Conservation (phyloP, 1,140 invertebrate genomes). For the Aporrectodea caliginosa region DNA sequence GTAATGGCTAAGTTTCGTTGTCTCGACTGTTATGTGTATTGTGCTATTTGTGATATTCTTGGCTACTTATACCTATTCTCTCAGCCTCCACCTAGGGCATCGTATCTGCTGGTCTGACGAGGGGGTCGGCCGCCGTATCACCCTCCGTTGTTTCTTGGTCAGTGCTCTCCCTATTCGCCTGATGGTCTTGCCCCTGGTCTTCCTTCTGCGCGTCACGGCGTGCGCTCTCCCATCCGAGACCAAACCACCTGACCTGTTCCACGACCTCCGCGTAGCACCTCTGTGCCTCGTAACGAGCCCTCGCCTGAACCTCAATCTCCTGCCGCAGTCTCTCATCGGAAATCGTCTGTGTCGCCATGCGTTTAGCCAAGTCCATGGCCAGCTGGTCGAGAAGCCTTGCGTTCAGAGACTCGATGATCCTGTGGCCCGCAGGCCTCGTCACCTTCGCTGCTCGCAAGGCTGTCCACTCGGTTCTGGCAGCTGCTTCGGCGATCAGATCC, state of each 20-base stretch:
- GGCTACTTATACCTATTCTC: no score
- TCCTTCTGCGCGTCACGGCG: neutral
- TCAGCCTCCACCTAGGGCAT: neutral
- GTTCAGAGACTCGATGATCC: neutral
- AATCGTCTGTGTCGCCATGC: neutral
- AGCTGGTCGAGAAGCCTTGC: neutral
- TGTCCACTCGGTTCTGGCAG: no score
- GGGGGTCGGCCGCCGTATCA: neutral
- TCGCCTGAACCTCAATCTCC: neutral
- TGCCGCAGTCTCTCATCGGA: neutral
- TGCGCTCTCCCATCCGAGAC: neutral
- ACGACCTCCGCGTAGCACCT: neutral
- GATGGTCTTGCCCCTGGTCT: neutral
- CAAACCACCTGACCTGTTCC: neutral
- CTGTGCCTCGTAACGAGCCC: neutral
- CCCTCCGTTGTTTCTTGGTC: neutral
- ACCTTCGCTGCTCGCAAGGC: no score
- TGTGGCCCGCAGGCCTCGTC: neutral
- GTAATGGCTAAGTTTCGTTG: no score
- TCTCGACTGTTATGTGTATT: neutral
- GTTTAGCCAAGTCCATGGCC: neutral
- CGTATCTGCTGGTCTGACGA: neutral
- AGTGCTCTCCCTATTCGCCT: neutral
- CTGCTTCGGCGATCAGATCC: no score
- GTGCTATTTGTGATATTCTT: neutral